Evolutionary conservation across 2,797 vertebrate genomes (phyloP).

Genomic region (Danio choprae): DNA sequence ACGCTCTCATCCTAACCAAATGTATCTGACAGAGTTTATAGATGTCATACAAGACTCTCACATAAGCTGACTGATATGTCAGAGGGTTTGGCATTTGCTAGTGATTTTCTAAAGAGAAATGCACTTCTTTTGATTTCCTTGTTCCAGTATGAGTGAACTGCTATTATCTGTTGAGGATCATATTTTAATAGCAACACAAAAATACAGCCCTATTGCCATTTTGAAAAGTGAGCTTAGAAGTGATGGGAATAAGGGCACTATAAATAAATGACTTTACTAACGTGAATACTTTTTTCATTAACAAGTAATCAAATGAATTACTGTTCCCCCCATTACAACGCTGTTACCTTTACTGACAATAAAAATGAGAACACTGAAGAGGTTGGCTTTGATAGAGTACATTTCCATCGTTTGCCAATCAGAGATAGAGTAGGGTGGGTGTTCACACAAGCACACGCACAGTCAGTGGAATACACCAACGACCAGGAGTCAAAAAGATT

Average conservation of each 20-base stretch:
- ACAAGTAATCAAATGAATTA: too few species aligned
- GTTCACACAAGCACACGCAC: too few species aligned
- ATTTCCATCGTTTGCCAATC: too few species aligned
- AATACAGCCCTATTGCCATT: neutral
- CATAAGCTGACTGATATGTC: neutral
- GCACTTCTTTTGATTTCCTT: neutral
- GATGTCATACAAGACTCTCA: neutral
- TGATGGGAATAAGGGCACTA: neutral
- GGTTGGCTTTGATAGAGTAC: too few species aligned
- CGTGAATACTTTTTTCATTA: too few species aligned
- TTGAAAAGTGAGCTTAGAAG: neutral
- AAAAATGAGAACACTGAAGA: too few species aligned
- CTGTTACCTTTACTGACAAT: too few species aligned
- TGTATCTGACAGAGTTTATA: slow-evolving; percentile 17
- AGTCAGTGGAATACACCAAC: too few species aligned
- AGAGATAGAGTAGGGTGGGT: too few species aligned
- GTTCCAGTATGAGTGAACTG: neutral
- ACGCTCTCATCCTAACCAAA: neutral
- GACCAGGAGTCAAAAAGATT: too few species aligned
- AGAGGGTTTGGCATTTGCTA: slow-evolving; percentile 18
- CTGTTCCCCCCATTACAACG: too few species aligned
- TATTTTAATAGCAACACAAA: slow-evolving; percentile 14
- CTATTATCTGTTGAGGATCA: neutral
- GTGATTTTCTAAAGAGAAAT: slow-evolving; percentile 30
- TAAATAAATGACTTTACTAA: too few species aligned